Evolutionary conservation across 1,140 invertebrate genomes (phyloP).

Genomic region (Harlomillsia oculata): DNA sequence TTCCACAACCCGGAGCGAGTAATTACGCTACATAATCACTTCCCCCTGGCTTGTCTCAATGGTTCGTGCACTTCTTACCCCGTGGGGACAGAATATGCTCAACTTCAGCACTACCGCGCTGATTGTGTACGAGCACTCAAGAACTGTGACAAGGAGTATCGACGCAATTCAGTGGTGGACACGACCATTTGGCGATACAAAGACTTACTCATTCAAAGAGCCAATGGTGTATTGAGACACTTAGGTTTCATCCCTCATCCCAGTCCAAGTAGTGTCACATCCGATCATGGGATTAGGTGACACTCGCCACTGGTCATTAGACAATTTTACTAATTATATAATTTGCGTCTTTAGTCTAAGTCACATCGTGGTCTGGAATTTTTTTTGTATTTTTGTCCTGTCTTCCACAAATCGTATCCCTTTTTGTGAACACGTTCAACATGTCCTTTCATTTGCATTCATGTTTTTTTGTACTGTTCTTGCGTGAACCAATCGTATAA

Average conservation of each 20-base stretch:
- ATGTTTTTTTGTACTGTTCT: too few relatives aligned
- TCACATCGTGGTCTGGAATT: too few relatives aligned
- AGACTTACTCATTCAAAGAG: constrained; percentile 29
- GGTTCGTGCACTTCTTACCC: constrained; percentile 76
- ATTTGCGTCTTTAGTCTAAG: too few relatives aligned
- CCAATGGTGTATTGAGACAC: constrained; percentile 16
- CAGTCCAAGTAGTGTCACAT: not conserved
- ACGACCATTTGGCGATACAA: constrained; percentile 67
- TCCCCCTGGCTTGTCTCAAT: constrained; percentile 76
- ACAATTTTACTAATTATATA: too few relatives aligned
- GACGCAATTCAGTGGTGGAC: constrained; percentile 70
- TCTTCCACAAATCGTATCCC: too few relatives aligned
- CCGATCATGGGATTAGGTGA: constrained; percentile 17
- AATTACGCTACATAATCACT: constrained; percentile 84
- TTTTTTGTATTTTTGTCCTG: too few relatives aligned
- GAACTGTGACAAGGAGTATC: constrained; percentile 70
- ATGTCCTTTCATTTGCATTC: too few relatives aligned
- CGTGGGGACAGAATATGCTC: constrained; percentile 69
- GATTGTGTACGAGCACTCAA: constrained; percentile 83
- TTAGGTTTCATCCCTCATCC: constrained; percentile 30
- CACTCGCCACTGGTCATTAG: too few relatives aligned
- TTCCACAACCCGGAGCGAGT: constrained; percentile 85
- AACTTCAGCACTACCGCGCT: constrained; percentile 84
- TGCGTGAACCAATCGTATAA: too few relatives aligned
- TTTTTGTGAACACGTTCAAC: too few relatives aligned